Evolutionary conservation across 2,113 vertebrate species (phyloP).

Genomic region (Isichthys henryi): DNA sequence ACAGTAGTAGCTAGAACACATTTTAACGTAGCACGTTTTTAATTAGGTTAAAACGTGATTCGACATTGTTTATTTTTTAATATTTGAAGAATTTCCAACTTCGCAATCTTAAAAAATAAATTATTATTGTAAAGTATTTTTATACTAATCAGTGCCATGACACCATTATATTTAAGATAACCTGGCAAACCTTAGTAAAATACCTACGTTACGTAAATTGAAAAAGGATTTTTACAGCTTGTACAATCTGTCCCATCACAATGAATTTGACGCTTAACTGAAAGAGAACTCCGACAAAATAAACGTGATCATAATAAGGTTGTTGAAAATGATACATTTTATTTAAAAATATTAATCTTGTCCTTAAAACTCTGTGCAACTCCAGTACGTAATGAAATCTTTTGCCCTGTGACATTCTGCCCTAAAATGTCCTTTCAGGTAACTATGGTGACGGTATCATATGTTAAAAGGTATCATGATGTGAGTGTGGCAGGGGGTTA

Average conservation of each 20-base stretch:
- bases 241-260: neutral
- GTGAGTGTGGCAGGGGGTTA: neutral
- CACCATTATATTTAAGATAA: neutral
- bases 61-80: neutral
- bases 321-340: neutral
- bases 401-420: neutral
- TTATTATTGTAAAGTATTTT: conserved; percentile 13
- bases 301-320: neutral
- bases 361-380: neutral
- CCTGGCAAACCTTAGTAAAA: conserved; percentile 18
- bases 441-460: neutral
- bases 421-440: neutral
- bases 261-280: neutral
- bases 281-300: neutral
- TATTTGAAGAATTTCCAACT: conserved; percentile 6
- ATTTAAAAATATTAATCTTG: neutral
- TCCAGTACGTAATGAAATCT: neutral
- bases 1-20: neutral
- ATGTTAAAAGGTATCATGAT: neutral
- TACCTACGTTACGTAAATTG: neutral
- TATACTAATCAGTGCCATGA: neutral
- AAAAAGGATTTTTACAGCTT: neutral
- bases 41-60: neutral
- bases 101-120: neutral
- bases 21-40: neutral